Evolutionary conservation across 1,140 invertebrate genomes (phyloP).

Genomic region (Octopus sinensis): DNA sequence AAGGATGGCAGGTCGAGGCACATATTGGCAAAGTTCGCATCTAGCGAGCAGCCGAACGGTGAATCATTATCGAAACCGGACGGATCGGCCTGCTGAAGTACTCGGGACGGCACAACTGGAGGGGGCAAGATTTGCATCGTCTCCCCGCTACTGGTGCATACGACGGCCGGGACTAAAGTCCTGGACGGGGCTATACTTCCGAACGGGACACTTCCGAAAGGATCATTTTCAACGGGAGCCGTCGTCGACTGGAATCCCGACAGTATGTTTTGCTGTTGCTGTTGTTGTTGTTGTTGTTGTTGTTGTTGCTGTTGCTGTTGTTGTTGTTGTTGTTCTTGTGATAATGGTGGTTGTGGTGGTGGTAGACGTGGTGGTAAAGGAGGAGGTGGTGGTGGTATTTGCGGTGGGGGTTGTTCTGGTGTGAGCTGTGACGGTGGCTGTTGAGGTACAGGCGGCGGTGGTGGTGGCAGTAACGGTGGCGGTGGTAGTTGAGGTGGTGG

Average conservation of each 20-base stretch:
- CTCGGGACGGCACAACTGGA: background rate
- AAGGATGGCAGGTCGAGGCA: background rate
- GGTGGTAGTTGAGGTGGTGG: no score
- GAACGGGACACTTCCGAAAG: conserved; percentile 1
- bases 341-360: background rate
- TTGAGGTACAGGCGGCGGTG: background rate
- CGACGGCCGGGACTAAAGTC: background rate
- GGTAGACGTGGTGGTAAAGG: background rate
- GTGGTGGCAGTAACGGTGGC: background rate
- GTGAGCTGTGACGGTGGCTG: background rate
- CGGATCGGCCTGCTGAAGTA: background rate
- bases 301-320: no score
- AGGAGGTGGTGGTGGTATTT: background rate
- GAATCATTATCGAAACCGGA: background rate
- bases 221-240: background rate
- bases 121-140: background rate
- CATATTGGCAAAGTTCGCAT: conserved; percentile 3
- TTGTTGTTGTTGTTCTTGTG: background rate
- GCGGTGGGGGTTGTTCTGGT: background rate
- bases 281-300: background rate
- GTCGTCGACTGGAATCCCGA: background rate
- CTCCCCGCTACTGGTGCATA: background rate
- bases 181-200: background rate
- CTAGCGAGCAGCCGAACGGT: background rate
- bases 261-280: background rate